Conservation (phyloP, 1,140 invertebrate genomes). For the Drosophila willistoni region DNA sequence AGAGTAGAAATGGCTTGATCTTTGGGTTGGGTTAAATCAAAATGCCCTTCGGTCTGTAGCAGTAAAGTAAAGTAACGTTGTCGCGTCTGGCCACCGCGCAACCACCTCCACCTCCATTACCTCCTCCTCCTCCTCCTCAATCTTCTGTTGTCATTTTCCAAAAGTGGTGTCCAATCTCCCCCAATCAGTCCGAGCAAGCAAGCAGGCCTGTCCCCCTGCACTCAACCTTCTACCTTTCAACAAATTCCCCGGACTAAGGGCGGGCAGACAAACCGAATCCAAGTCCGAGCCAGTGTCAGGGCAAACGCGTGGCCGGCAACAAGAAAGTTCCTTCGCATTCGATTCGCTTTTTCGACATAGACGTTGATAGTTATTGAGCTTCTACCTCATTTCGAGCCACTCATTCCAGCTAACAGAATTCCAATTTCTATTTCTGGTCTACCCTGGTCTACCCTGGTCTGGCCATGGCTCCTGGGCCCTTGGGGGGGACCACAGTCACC, state of each 20-base stretch:
- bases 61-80: constrained; percentile 15
- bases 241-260: too few relatives aligned
- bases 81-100: constrained; percentile 12
- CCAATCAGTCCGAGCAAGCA: neutral
- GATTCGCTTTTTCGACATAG: constrained; percentile 41
- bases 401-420: constrained; percentile 27
- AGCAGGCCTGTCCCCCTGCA: neutral
- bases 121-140: neutral
- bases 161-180: constrained; percentile 12
- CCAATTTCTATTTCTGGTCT: constrained; percentile 41
- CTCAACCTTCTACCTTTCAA: neutral
- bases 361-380: constrained; percentile 65
- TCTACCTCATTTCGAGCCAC: constrained; percentile 9
- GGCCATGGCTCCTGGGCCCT: neutral
- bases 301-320: neutral
- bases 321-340: constrained; percentile 33
- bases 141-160: neutral
- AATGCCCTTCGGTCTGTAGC: constrained; percentile 18
- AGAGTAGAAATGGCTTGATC: neutral
- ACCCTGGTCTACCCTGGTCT: constrained; percentile 14
- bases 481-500: constrained; percentile 13
- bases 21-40: constrained; percentile 7
- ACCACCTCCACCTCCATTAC: neutral
- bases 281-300: too few relatives aligned
- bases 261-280: neutral